Evolutionary conservation across 2,113 vertebrate species (phyloP), one percentile per base, ranked within the genome.

Genomic region (Peromyscus leucopus): DNA sequence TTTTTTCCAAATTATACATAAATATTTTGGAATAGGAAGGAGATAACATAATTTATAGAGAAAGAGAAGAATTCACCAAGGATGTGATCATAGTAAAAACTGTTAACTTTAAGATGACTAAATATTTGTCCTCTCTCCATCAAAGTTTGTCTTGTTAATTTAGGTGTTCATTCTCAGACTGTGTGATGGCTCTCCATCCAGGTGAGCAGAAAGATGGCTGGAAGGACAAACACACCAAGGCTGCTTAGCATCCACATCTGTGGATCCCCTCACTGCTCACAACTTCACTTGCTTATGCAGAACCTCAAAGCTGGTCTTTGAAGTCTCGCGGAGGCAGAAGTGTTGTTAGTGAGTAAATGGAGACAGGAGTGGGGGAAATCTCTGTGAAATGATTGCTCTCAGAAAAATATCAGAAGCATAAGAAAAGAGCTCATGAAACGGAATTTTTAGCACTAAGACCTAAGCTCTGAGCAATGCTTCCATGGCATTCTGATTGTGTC

Each of bases 161-260:
- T 59, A 78, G n/a, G 46, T 87, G 19, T 84, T 95, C 63, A 79
- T 92, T 24, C 91, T 88, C 71, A 94, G 67, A 83, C 61, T 87
- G 22, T 26, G 59, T 15, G 39, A 26, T 80, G 55, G 39, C 80
- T 46, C 31, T 84, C 21, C 9, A 80, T 76, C 7, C 16, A 89
- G 61, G 51, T 59, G 74, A 86, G 11, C 28, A 39, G 31, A 3
- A 76, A 26, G 26, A 9, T 59, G 12, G 7, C 28, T 79, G 57
- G 82, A 95, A 89, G 59, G 7, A 21, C 33, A 91, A n/a, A 0
- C 13, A 48, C 8, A 92, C 16, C 28, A 9, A 22, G 28, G 28
- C 55, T 76, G 39, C 16, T 55, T 67, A 59, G 31, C 39, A 24
- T 69, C 26, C 48, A 16, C 9, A 5, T 48, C 65, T n/a, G 26